These are phyloP conservation scores for Pogona vitticeps DNA, from an alignment of 2,113 vertebrate genomes.

Conservation along the genomic window DNA sequence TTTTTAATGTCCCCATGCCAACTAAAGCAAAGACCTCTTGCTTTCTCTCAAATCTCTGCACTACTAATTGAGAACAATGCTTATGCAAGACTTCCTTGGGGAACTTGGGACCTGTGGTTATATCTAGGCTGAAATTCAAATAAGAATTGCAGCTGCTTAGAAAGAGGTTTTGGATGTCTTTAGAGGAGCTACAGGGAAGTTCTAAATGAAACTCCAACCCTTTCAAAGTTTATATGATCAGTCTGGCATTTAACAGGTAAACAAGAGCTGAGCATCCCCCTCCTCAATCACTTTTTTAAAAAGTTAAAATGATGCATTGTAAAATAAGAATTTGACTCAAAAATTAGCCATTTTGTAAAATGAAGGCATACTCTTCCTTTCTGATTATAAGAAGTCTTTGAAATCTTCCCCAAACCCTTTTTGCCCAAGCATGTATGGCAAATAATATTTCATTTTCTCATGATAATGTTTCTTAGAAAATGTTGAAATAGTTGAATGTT, in stretches of 20 bases:
- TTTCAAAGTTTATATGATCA: background rate
- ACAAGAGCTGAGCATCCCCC: background rate
- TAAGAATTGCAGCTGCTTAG: conserved; percentile 74
- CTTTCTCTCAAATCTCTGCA: conserved; percentile 62
- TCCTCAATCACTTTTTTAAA: conserved; percentile 16
- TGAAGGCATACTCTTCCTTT: background rate
- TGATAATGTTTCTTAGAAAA: background rate
- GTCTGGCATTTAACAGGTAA: conserved; percentile 30
- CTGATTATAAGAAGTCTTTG: background rate
- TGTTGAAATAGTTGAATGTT: background rate
- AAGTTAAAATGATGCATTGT: conserved; percentile 32
- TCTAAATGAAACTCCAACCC: conserved; percentile 40
- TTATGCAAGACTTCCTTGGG: conserved; percentile 75
- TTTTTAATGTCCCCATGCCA: conserved; percentile 63
- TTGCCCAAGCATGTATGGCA: background rate
- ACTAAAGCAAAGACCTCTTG: conserved; percentile 62
- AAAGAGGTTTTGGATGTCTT: conserved; percentile 58
- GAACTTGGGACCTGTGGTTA: conserved; percentile 66
- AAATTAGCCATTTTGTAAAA: conserved; percentile 1
- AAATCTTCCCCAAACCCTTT: conserved; percentile 20
- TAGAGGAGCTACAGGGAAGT: conserved; percentile 63
- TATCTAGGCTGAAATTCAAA: conserved; percentile 68
- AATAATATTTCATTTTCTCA: background rate
- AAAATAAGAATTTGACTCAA: background rate
- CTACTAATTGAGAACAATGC: conserved; percentile 67